phyloP scores from a whole-genome alignment of 2,113 vertebrate genomes.

The Tragulus kanchil region DNA sequence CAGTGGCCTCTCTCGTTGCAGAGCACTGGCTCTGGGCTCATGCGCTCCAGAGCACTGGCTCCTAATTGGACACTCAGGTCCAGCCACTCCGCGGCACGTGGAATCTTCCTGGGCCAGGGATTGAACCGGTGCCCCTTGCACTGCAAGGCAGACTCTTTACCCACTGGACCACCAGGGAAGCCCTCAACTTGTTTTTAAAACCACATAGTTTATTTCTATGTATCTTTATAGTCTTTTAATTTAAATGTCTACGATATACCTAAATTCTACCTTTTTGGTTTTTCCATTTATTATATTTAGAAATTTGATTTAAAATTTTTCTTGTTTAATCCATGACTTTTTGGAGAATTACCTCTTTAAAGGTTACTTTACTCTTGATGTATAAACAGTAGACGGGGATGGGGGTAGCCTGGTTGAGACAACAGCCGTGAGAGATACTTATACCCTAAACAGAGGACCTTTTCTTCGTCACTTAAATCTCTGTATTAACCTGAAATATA shows the following conservation, averaged over 20 bases:
- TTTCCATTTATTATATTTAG: background rate
- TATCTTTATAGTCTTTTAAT: conserved; percentile 33
- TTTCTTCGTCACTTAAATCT: background rate
- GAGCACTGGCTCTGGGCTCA: no score
- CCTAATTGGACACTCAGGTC: no score
- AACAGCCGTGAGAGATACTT: background rate
- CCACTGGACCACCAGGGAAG: no score
- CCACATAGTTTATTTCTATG: background rate
- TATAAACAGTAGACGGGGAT: background rate
- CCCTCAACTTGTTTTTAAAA: background rate
- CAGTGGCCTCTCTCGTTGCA: no score
- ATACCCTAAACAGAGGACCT: background rate
- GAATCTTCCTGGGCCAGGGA: no score
- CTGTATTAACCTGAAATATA: background rate
- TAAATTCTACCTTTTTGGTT: conserved; percentile 44
- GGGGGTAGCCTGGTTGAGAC: background rate
- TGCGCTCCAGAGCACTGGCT: no score
- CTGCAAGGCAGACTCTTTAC: no score
- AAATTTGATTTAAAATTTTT: conserved; percentile 3
- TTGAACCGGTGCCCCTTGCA: no score
- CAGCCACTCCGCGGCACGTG: no score
- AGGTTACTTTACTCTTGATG: background rate
- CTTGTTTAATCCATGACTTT: conserved; percentile 9
- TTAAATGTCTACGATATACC: background rate
- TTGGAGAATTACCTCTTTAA: background rate